Percentiles rank a stretch among this genome's conserved stretches.
phyloP scores from a whole-genome alignment of 2,797 vertebrate species.

The Alosa sapidissima region DNA sequence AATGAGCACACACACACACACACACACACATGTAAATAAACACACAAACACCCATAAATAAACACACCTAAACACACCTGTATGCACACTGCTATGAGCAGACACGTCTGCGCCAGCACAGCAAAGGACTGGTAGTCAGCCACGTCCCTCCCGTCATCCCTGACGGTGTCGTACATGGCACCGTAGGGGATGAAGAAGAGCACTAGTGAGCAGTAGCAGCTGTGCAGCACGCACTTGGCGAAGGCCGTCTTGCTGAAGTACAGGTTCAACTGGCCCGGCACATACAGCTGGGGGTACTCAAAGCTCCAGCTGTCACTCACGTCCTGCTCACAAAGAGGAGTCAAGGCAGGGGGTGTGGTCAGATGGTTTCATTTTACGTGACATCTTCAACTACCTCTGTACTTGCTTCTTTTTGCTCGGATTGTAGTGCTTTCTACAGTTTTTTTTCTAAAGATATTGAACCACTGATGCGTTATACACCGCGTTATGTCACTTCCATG shows the following conservation, averaged over 20 bases:
- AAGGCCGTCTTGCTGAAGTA: conserved; percentile 90
- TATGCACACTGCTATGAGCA: conserved; percentile 85
- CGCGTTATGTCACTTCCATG: too few species aligned
- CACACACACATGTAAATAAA: neutral
- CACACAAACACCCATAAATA: neutral
- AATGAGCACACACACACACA: neutral
- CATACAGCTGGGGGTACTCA: conserved; percentile 85
- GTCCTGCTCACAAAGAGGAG: conserved; percentile 72
- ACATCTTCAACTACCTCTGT: neutral
- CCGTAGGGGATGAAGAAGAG: conserved; percentile 93
- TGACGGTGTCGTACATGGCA: conserved; percentile 75
- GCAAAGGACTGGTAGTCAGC: conserved; percentile 94
- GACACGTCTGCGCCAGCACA: conserved; percentile 87
- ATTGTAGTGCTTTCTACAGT: neutral
- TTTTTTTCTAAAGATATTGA: neutral
- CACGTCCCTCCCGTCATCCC: conserved; percentile 80
- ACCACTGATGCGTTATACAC: neutral
- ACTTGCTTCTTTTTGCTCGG: neutral
- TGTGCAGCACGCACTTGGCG: conserved; percentile 84
- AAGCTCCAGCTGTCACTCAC: conserved; percentile 89
- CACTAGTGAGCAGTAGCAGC: conserved; percentile 90
- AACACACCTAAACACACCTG: conserved; percentile 72
- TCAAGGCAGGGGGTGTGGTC: too few species aligned
- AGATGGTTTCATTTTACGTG: too few species aligned
- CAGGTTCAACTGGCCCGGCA: conserved; percentile 86